Percentiles rank a stretch among this genome's conserved stretches.
phyloP scores from a whole-genome alignment of 1,140 invertebrate genomes.

The Achatina immaculata region DNA sequence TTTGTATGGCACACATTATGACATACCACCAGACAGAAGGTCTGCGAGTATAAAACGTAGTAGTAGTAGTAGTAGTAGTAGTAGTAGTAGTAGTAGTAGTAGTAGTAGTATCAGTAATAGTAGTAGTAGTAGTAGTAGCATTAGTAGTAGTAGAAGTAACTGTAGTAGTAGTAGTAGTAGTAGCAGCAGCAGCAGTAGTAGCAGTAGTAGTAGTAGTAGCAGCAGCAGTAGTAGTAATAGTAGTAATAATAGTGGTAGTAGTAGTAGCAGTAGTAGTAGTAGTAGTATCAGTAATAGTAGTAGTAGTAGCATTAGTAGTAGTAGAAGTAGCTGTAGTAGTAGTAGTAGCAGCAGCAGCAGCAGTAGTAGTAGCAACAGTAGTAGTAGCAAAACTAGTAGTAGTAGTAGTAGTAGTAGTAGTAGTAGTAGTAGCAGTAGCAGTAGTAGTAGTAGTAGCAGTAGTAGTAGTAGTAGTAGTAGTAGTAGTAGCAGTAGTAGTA shows the following conservation, averaged over 20 bases:
- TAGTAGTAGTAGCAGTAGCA: neutral
- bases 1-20: too few species aligned
- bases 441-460: neutral
- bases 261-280: neutral
- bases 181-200: neutral
- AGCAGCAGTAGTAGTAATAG: too few species aligned
- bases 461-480: neutral
- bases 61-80: too few species aligned
- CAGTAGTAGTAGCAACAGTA: conserved; percentile 1
- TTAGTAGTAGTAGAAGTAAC: too few species aligned
- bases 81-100: too few species aligned
- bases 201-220: neutral
- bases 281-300: neutral
- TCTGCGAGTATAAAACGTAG: too few species aligned
- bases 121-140: too few species aligned
- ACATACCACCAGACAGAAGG: too few species aligned
- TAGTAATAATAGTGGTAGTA: neutral
- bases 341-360: conserved; percentile 10
- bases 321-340: conserved; percentile 2
- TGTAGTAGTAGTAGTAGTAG: neutral
- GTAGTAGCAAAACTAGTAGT: conserved; percentile 2
- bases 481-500: neutral
- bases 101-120: too few species aligned
- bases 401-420: conserved; percentile 19
- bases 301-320: neutral